Evolutionary conservation across 2,797 vertebrate species (phyloP), one percentile per base, ranked within the genome.

Genomic region (Scleropages formosus): DNA sequence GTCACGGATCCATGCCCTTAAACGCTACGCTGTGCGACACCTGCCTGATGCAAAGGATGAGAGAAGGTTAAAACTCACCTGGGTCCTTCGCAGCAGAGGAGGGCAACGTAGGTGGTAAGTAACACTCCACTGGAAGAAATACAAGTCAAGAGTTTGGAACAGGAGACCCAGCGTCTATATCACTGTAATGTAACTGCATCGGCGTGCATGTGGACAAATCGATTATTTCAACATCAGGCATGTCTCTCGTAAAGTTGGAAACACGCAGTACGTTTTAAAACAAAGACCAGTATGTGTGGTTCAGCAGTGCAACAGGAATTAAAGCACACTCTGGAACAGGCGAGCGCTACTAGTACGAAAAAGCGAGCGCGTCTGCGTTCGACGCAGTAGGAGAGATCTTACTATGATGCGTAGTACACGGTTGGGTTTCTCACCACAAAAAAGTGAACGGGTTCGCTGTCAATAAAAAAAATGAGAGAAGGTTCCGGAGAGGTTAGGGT

Each of bases 371-470:
- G 9, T 53, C 49, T 15, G 53, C 53, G 18, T n/a, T n/a, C 18
- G 10, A 6, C 60, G 60, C 61, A 63, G 9, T 72, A 20, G 4
- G 75, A 61, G 1, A 27, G 75, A 58, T 82, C 96, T 96, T 87
- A 98, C 96, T 93, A 98, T 12, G 96, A 97, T 0, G 87, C 87
- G 0, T 95, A 98, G 86, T 97, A 97, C 68, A 98, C 0, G 0
- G 88, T 93, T 0, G 46, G 62, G 24, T 96, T 95, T 2, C 0
- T 8, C 79, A 0, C 74, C 16, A 98, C 93, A 0, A 95, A 98
- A 0, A 0, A 0, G 13, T 56, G 69, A 20, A 98, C 93, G 0
- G 94, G 89, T 0, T 86, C 0, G 56, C 96, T 98, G 87, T 11
- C 26, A 71, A 77, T 26, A 72, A 68, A 78, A 22, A 81, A 73